Percentiles rank a stretch among this genome's conserved stretches.
These are phyloP conservation scores for Zaprionus vittiger DNA, from an alignment of 1,140 invertebrate genomes.

Conservation along the genomic window DNA sequence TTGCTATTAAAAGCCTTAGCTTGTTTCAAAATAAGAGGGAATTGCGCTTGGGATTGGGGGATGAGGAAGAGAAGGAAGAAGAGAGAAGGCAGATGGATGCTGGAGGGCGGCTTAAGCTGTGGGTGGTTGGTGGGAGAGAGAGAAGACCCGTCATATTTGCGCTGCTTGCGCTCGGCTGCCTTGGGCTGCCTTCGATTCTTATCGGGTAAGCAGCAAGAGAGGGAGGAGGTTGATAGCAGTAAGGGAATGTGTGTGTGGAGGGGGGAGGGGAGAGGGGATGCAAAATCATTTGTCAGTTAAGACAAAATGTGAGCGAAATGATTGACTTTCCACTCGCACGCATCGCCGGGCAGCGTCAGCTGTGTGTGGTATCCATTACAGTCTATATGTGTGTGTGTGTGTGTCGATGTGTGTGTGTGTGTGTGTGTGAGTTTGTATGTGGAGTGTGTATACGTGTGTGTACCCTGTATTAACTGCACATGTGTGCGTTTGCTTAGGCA, in stretches of 20 bases:
- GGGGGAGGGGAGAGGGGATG: neutral
- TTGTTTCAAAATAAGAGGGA: conserved; percentile 44
- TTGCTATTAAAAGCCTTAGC: conserved; percentile 69
- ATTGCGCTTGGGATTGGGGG: conserved; percentile 24
- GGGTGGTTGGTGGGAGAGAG: neutral
- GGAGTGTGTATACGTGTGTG: conserved; percentile 4
- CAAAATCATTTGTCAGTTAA: conserved; percentile 75
- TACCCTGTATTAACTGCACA: conserved; percentile 18
- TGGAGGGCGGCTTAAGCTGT: neutral
- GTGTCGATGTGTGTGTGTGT: too few relatives aligned
- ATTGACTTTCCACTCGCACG: conserved; percentile 74
- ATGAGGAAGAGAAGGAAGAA: neutral
- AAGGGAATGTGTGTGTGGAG: too few relatives aligned
- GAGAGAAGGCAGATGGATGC: neutral
- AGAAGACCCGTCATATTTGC: conserved; percentile 58
- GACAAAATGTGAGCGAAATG: conserved; percentile 72
- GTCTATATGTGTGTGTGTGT: conserved; percentile 28
- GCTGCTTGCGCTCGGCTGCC: conserved; percentile 56
- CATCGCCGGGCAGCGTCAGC: conserved; percentile 51
- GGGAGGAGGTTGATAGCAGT: neutral
- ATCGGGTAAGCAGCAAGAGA: conserved; percentile 6
- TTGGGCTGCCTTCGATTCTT: conserved; percentile 33
- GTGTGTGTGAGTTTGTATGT: conserved; percentile 24
- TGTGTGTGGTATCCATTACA: conserved; percentile 13
- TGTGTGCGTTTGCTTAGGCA: conserved; percentile 37